Percentiles rank a stretch among this genome's conserved stretches.
Evolutionary conservation across 2,888 invertebrate genomes (phyloP).

Genomic region (Theodoxus fluviatilis): DNA sequence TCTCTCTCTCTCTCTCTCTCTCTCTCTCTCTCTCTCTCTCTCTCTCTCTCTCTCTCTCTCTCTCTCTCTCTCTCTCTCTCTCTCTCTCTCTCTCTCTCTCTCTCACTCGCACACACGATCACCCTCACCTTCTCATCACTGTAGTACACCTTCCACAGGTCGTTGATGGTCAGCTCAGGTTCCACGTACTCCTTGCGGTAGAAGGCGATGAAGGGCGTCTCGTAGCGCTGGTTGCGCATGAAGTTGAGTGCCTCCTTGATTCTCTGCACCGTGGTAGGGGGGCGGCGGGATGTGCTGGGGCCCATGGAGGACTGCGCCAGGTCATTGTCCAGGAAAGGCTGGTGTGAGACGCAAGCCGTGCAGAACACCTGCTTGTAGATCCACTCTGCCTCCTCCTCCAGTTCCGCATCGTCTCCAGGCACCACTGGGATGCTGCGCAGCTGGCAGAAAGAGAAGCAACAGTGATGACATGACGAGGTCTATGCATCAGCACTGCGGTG

Average conservation of each 20-base stretch:
- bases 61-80: no score
- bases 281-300: conserved; percentile 35
- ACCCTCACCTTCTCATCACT: conserved; percentile 83
- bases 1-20: no score
- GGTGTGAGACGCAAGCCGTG: conserved; percentile 81
- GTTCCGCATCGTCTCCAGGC: conserved; percentile 72
- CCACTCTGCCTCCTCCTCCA: conserved; percentile 96
- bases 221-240: conserved; percentile 92
- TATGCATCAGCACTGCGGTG: no score
- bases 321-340: conserved; percentile 44
- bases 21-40: no score
- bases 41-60: no score
- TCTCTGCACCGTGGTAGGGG: conserved; percentile 69
- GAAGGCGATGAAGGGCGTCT: conserved; percentile 98
- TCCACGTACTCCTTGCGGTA: conserved; percentile 97
- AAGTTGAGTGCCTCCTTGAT: conserved; percentile 93
- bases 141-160: conserved; percentile 97
- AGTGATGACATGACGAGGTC: no score
- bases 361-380: conserved; percentile 93
- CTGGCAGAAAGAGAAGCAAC: no score
- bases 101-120: no score
- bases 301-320: conserved; percentile 39
- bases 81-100: no score
- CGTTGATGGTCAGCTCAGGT: conserved; percentile 91
- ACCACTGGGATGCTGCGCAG: conserved; percentile 86